phyloP scores from a whole-genome alignment of 2,113 vertebrate genomes.

The Tympanuchus pallidicinctus region DNA sequence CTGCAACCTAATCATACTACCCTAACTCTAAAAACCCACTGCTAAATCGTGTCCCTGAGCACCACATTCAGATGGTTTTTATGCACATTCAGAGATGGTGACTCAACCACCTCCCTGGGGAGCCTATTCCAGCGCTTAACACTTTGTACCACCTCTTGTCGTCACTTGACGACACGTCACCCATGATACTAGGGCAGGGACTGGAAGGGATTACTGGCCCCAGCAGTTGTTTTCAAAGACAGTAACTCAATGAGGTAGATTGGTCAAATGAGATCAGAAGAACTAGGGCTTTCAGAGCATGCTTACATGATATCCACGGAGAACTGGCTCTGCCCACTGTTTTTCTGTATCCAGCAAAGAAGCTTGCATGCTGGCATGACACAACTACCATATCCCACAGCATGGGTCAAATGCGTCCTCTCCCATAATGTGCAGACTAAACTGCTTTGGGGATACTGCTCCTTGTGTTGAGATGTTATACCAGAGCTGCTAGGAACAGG shows the following conservation, averaged over 20 bases:
- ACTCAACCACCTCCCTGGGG: no score
- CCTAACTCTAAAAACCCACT: no score
- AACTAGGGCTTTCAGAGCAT: not conserved
- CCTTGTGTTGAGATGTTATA: not conserved
- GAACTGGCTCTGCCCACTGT: not conserved
- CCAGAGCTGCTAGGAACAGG: not conserved
- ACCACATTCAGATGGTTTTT: no score
- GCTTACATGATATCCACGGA: not conserved
- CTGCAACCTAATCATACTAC: no score
- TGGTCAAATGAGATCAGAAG: not conserved
- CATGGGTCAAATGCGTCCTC: not conserved
- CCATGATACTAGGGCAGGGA: not conserved
- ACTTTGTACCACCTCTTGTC: not conserved
- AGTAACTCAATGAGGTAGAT: not conserved
- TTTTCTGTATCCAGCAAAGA: not conserved
- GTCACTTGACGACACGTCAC: accelerated
- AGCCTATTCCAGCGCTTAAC: no score
- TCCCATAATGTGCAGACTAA: not conserved
- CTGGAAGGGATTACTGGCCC: not conserved
- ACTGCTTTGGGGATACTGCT: not conserved
- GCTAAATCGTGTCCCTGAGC: no score
- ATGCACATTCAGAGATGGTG: no score
- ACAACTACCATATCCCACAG: not conserved
- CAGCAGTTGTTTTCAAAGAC: not conserved
- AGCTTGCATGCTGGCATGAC: no score